Evolutionary conservation across 2,888 invertebrate genomes (phyloP), one percentile per base, ranked within the genome.

Genomic region (Physocephala rufipes): DNA sequence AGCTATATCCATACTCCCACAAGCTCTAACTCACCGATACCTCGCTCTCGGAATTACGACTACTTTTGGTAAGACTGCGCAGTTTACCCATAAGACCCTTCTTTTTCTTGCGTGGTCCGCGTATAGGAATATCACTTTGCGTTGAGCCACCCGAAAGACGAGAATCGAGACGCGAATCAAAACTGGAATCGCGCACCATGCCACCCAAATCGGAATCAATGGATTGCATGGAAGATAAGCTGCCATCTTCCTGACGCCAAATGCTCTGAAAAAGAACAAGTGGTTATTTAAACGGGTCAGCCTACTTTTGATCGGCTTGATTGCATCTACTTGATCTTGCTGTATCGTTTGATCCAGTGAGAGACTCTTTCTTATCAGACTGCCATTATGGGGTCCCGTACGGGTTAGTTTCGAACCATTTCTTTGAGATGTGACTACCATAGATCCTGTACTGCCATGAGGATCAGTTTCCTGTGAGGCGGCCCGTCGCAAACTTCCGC

Each of bases 221-320:
- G 0, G 95, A 95, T 79, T 93, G 93, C 85, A 95, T 88, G 73
- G 95, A 95, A 0, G 94, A 93, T 72, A 93, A 90, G 82, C 95
- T 95, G 72, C 94, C 94, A 75, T 94, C 94, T 67, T 92, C 91
- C 36, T 91, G 91, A 77, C 91, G 92, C 95, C 95, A 95, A 79
- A 95, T 94, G 71, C 88, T 88, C 87, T 92, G 88, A 2, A 86
- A 87, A 79, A 71, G 64, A 53, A 19, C 63, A 45, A 24, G 28
- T 53, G 19, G 16, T 5, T 36, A 36, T 36, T 36, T 36, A 7
- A 7, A 36, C 4, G 9, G 9, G 36, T 36, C 36, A 36, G n/a
- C n/a, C 36, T 58, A 12, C 26, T 15, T 58, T 24, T 9, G 15
- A 24, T 28, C 26, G 16, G 61, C 55, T 15, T 26, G 21, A 28